Percentiles rank a stretch among this genome's conserved stretches.
These are phyloP conservation scores for Mesochorus sp. DNA, from an alignment of 2,888 invertebrate genomes.

Conservation along the genomic window DNA sequence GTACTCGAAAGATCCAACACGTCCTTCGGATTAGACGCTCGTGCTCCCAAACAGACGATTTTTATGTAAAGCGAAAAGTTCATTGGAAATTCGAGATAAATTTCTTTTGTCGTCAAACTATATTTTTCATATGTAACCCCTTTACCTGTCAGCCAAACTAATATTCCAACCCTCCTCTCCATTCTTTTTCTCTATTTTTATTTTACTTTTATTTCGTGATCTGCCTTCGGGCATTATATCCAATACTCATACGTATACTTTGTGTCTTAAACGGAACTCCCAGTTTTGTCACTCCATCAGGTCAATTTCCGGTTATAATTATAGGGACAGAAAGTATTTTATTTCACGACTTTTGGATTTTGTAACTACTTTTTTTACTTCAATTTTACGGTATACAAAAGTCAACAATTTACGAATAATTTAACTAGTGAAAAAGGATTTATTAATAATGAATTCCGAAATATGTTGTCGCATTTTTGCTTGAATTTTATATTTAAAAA, in stretches of 20 bases:
- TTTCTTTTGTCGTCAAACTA: conserved; percentile 55
- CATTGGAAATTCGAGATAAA: conserved; percentile 69
- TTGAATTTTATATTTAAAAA: no score
- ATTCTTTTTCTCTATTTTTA: conserved; percentile 34
- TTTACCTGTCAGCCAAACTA: conserved; percentile 50
- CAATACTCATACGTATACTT: conserved; percentile 13
- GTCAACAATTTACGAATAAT: no score
- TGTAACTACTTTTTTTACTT: no score
- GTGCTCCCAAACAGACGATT: neutral
- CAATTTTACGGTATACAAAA: no score
- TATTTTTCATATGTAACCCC: conserved; percentile 64
- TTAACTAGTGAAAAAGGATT: no score
- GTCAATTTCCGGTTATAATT: conserved; percentile 27
- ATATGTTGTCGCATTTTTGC: no score
- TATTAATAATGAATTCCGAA: no score
- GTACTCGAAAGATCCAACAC: neutral
- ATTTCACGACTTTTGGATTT: neutral
- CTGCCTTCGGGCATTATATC: conserved; percentile 42
- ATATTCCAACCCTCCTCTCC: conserved; percentile 18
- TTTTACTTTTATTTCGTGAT: conserved; percentile 23
- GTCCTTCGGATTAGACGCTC: neutral
- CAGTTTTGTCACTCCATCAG: conserved; percentile 50
- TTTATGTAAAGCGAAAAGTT: conserved; percentile 39
- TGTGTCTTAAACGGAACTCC: conserved; percentile 26
- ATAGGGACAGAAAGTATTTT: neutral